Percentiles rank a stretch among this genome's conserved stretches.
phyloP scores from a whole-genome alignment of 2,888 invertebrate genomes.

The Oconnorella tubifera region DNA sequence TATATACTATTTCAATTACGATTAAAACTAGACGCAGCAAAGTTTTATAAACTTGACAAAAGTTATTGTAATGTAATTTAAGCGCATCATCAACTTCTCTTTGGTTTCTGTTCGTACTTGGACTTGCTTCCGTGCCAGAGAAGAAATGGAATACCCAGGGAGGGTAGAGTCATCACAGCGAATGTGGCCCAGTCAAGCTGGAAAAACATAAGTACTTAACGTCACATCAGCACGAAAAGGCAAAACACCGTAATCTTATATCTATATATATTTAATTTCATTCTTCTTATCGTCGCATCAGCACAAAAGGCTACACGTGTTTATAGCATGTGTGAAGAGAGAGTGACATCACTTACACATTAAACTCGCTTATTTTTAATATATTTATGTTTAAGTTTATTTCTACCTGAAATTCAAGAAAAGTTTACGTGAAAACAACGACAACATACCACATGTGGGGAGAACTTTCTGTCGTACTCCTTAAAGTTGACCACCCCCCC shows the following conservation, averaged over 20 bases:
- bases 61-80: constrained; percentile 93
- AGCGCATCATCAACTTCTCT: background rate
- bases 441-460: constrained; percentile 82
- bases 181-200: constrained; percentile 90
- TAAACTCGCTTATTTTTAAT: no score
- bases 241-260: background rate
- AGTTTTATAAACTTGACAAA: constrained; percentile 85
- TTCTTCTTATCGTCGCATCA: no score
- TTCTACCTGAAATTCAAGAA: no score
- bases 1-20: no score
- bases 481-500: constrained; percentile 86
- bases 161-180: constrained; percentile 91
- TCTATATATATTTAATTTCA: background rate
- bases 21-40: no score
- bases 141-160: constrained; percentile 85
- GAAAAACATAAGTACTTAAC: no score
- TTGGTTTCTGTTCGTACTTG: constrained; percentile 70
- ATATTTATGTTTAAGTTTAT: no score
- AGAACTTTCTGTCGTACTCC: constrained; percentile 93
- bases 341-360: no score
- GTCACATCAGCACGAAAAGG: no score
- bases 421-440: no score
- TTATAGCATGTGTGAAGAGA: no score
- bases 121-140: constrained; percentile 92
- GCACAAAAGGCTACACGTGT: no score